Base-by-base conservation (phyloP, 2,113 vertebrate species). In the Cochlearius cochlearius region DNA sequence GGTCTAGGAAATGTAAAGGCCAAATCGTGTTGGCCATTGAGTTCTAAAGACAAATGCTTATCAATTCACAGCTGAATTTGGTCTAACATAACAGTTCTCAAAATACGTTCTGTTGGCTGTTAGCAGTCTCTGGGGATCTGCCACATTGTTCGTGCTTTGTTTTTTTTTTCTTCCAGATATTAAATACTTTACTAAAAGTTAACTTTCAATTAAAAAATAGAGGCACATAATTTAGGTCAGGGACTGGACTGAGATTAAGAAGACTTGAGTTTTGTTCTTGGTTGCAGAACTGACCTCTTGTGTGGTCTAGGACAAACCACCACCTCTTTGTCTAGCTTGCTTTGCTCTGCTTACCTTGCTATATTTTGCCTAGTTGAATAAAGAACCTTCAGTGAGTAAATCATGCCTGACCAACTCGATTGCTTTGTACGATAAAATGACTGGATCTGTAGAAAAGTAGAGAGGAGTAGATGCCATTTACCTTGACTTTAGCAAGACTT, bases 181-280 rank as follows among this genome's bases (percentile, higher is more conserved):
- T 26, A 67, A 95, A 92, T 45, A 77, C 20, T 52, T 84, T 18
- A 69, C 38, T 63, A 39, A 63, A 92, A 84, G 17, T 80, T 88
- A 94, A 52, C 20, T 86, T 93, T 71, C 50, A 89, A 18, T 77
- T 92, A n/a, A 86, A 86, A 94, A 92, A n/a, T n/a, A 90, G 20
- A 90, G 52, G 85, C 39, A 71, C 2, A 4, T 66, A 22, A 91
- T 85, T 96, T 77, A 78, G 52, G 52, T 78, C 38, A 84, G 36
- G 23, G 27, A n/a, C 73, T 55, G 30, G n/a, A 50, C 29, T 68
- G 56, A 89, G 36, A 78, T 50, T 47, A 74, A 80, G 74, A 77
- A 38, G n/a, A 49, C 41, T 66, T 45, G 38, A 86, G 23, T 67
- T 95, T 80, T 73, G 20, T n/a, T 84, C 41, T 78, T 75, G 38